These are phyloP conservation scores for Tor tambroides DNA, from an alignment of 2,113 vertebrate species.

Conservation along the genomic window DNA sequence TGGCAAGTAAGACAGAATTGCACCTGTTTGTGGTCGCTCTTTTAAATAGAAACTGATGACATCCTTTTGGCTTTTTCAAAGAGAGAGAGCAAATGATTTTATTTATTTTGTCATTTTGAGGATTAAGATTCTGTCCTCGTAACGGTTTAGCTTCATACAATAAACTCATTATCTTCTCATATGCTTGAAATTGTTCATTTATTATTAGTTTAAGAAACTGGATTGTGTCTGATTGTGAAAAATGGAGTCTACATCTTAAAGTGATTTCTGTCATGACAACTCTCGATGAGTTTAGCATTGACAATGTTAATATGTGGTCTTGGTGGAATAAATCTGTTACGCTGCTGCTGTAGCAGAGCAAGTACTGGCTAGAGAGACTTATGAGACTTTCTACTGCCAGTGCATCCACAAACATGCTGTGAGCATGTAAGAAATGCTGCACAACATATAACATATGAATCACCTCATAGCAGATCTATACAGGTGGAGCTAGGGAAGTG, in stretches of 20 bases:
- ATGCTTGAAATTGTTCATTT: not conserved
- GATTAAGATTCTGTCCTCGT: conserved; percentile 66
- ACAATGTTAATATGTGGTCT: too few species aligned
- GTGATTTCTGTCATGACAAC: not conserved
- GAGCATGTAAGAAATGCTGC: too few species aligned
- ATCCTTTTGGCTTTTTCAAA: conserved; percentile 12
- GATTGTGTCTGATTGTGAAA: not conserved
- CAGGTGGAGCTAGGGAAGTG: too few species aligned
- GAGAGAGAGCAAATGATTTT: conserved; percentile 74
- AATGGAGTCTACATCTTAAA: too few species aligned
- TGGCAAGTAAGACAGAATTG: not conserved
- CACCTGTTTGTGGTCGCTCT: not conserved
- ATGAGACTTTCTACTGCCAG: too few species aligned
- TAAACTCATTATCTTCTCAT: conserved; percentile 78
- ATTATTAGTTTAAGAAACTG: not conserved
- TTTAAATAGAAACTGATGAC: not conserved
- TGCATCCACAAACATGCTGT: too few species aligned
- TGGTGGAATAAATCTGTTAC: too few species aligned
- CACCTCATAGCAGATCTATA: too few species aligned
- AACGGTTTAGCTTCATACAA: conserved; percentile 81
- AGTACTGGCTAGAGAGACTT: too few species aligned
- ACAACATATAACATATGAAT: too few species aligned
- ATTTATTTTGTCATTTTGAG: conserved; percentile 84
- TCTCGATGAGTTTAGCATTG: too few species aligned
- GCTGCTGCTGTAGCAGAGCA: too few species aligned